phyloP scores from a whole-genome alignment of 2,888 invertebrate genomes.

The Xanthia togata region DNA sequence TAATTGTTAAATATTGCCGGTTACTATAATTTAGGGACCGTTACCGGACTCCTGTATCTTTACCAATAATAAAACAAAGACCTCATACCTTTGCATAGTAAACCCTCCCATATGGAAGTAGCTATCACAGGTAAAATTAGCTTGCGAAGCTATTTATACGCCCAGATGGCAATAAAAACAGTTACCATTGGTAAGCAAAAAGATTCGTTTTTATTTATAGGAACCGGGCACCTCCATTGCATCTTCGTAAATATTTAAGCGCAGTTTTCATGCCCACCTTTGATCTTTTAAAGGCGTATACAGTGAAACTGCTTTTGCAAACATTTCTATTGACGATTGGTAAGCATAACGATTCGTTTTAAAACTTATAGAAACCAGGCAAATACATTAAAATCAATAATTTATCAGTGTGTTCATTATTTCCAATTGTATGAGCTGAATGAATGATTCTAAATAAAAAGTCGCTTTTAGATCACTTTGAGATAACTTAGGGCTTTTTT shows the following conservation, averaged over 20 bases:
- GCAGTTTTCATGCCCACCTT: slow-evolving; percentile 10
- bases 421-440: slow-evolving; percentile 21
- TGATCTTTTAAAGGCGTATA: not conserved
- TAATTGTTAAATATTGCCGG: no score
- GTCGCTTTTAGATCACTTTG: slow-evolving; percentile 41
- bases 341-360: not conserved
- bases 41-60: no score
- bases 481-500: slow-evolving; percentile 23
- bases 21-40: no score
- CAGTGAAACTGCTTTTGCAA: not conserved
- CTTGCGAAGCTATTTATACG: no score
- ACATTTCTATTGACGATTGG: not conserved
- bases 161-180: no score
- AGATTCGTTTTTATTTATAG: no score
- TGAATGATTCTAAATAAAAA: slow-evolving; percentile 28
- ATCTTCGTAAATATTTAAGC: not conserved
- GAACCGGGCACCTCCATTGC: not conserved
- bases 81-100: no score
- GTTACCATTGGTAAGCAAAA: no score
- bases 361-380: not conserved
- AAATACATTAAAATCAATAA: slow-evolving; percentile 36
- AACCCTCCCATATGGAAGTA: no score
- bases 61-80: no score
- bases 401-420: slow-evolving; percentile 35
- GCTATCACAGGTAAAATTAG: no score